phyloP scores from a whole-genome alignment of 2,113 vertebrate genomes.

The Loxodonta africana region DNA sequence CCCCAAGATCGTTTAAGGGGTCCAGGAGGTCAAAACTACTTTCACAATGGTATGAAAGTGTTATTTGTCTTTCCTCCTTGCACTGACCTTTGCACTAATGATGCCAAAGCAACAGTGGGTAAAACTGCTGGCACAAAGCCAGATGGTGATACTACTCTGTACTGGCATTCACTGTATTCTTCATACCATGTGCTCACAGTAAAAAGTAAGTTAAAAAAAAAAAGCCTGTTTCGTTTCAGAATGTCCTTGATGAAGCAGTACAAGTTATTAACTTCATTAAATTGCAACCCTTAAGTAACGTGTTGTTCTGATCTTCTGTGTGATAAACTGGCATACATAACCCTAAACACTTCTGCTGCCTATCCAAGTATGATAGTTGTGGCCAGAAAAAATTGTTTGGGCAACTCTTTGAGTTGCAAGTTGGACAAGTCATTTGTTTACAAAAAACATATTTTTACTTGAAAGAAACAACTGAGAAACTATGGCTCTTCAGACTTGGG shows the following conservation, averaged over 20 bases:
- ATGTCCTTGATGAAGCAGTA: not conserved
- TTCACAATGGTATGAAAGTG: not conserved
- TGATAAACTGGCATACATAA: not conserved
- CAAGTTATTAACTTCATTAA: not conserved
- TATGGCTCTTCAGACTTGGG: not conserved
- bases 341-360: not conserved
- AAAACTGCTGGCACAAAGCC: not conserved
- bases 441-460: slow-evolving; percentile 36
- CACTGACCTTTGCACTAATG: not conserved
- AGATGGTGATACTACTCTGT: not conserved
- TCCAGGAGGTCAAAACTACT: slow-evolving; percentile 1
- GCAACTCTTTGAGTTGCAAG: not conserved
- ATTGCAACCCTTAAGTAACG: not conserved
- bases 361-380: not conserved
- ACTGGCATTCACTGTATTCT: rapidly evolving
- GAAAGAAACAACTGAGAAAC: slow-evolving; percentile 1
- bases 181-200: not conserved
- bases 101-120: not conserved
- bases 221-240: not conserved
- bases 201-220: not conserved
- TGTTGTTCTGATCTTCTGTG: not conserved
- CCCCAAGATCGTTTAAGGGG: not conserved
- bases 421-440: not conserved
- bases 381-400: not conserved
- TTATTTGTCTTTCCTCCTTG: not conserved